Percentiles rank a stretch among this genome's conserved stretches.
Evolutionary conservation across 2,113 vertebrate species (phyloP).

Genomic region (Nerophis ophidion): DNA sequence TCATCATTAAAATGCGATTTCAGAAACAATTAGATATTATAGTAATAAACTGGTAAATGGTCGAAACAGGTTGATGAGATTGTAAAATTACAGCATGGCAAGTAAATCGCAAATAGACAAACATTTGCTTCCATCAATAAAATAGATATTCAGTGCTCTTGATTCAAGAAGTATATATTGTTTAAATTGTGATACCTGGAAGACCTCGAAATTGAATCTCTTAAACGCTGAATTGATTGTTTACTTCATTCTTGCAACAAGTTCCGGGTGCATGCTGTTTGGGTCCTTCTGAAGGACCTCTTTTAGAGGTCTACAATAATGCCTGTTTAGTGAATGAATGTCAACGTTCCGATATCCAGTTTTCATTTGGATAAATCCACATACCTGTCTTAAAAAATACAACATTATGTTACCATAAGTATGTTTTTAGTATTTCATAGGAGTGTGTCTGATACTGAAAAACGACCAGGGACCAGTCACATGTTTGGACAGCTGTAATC

Average conservation of each 20-base stretch:
- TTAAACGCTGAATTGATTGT: slow-evolving; percentile 31
- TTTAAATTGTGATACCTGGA: slow-evolving; percentile 44
- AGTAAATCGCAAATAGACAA: too few relatives aligned
- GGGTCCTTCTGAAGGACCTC: slow-evolving; percentile 37
- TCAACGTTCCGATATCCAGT: not conserved
- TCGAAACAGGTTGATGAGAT: slow-evolving; percentile 9
- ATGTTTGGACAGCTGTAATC: not conserved
- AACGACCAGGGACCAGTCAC: not conserved
- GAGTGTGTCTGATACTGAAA: not conserved
- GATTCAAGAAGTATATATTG: not conserved
- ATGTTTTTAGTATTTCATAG: not conserved
- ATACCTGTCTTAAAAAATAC: not conserved
- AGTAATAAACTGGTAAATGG: too few relatives aligned
- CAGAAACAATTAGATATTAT: too few relatives aligned
- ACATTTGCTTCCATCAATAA: too few relatives aligned
- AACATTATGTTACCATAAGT: too few relatives aligned
- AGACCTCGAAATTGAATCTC: slow-evolving; percentile 15
- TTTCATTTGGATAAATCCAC: rapidly evolving
- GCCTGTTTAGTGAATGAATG: slow-evolving; percentile 23
- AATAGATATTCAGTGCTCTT: not conserved
- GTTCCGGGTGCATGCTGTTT: slow-evolving; percentile 49
- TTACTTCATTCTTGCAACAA: slow-evolving; percentile 48
- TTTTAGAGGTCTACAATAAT: slow-evolving; percentile 18
- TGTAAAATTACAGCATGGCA: slow-evolving; percentile 13
- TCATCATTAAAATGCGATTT: too few relatives aligned